phyloP scores from a whole-genome alignment of 2,888 invertebrate species.

The Empis livida region DNA sequence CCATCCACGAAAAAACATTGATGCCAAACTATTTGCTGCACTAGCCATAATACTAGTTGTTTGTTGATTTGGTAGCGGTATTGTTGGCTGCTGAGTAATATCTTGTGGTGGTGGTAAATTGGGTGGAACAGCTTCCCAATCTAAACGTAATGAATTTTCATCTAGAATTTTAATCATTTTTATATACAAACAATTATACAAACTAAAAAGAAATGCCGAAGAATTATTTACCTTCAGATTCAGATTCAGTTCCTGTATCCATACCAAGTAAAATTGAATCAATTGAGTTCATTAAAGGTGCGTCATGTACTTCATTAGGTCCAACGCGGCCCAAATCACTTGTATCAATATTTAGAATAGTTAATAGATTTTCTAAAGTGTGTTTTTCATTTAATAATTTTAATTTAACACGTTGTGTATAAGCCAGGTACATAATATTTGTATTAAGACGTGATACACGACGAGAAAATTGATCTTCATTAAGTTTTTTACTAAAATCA shows the following conservation, averaged over 20 bases:
- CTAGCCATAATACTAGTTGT: constrained; percentile 55
- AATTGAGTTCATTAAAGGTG: constrained; percentile 37
- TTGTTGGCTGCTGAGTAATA: constrained; percentile 19
- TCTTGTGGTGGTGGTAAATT: constrained; percentile 23
- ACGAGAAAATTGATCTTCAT: constrained; percentile 56
- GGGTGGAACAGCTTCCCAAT: constrained; percentile 61
- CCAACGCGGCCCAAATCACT: constrained; percentile 60
- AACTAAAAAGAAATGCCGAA: not conserved
- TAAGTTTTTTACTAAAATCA: constrained; percentile 65
- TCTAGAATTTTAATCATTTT: constrained; percentile 6
- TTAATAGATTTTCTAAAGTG: constrained; percentile 58
- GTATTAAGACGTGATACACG: constrained; percentile 67
- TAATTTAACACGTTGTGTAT: constrained; percentile 58
- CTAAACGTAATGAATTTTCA: constrained; percentile 57
- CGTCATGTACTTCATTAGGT: constrained; percentile 42
- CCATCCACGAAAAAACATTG: constrained; percentile 36
- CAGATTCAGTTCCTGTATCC: constrained; percentile 49
- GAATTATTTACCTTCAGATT: constrained; percentile 45
- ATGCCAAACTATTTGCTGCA: constrained; percentile 69
- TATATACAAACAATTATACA: not conserved
- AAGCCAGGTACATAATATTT: constrained; percentile 65
- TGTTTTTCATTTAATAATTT: constrained; percentile 50
- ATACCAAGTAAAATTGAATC: constrained; percentile 51
- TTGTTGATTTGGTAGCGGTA: constrained; percentile 22
- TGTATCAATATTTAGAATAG: constrained; percentile 50